phyloP scores from a whole-genome alignment of 2,888 invertebrate genomes.

The Cheilosia variabilis region DNA sequence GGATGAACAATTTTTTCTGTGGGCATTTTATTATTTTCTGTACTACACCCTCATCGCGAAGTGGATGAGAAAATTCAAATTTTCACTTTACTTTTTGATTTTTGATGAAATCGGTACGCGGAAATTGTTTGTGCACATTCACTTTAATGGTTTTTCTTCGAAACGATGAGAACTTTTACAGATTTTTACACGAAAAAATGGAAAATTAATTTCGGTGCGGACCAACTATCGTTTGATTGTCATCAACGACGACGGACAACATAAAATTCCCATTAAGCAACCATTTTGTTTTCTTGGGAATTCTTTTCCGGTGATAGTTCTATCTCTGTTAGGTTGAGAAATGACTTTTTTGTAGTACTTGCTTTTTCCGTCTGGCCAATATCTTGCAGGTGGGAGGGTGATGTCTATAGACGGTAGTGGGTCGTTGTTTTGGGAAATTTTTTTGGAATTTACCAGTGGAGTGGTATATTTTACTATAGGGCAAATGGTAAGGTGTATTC shows the following conservation, averaged over 20 bases:
- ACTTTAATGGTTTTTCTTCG: slow-evolving; percentile 24
- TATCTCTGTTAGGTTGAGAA: slow-evolving; percentile 30
- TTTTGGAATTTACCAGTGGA: not conserved
- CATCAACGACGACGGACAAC: slow-evolving; percentile 54
- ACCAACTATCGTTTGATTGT: slow-evolving; percentile 30
- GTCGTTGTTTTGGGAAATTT: slow-evolving; percentile 60
- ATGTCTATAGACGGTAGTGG: not conserved
- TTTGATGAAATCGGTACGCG: slow-evolving; percentile 5
- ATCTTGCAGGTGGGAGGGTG: not conserved
- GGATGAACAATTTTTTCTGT: slow-evolving; percentile 13
- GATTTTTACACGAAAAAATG: slow-evolving; percentile 39
- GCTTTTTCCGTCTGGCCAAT: not conserved
- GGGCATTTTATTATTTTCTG: slow-evolving; percentile 21
- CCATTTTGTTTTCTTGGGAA: slow-evolving; percentile 49
- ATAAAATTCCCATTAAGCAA: slow-evolving; percentile 36
- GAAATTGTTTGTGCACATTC: slow-evolving; percentile 44
- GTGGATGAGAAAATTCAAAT: slow-evolving; percentile 26
- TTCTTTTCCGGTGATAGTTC: slow-evolving; percentile 6
- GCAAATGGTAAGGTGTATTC: not conserved
- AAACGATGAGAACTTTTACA: slow-evolving; percentile 12
- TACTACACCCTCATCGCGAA: slow-evolving; percentile 36
- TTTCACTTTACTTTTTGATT: slow-evolving; percentile 50
- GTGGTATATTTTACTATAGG: slow-evolving; percentile 2
- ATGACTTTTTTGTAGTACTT: not conserved
- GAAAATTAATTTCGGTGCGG: slow-evolving; percentile 24